Evolutionary conservation across 1,140 invertebrate genomes (phyloP), one percentile per base, ranked within the genome.

Genomic region (Asbolus verrucosus): DNA sequence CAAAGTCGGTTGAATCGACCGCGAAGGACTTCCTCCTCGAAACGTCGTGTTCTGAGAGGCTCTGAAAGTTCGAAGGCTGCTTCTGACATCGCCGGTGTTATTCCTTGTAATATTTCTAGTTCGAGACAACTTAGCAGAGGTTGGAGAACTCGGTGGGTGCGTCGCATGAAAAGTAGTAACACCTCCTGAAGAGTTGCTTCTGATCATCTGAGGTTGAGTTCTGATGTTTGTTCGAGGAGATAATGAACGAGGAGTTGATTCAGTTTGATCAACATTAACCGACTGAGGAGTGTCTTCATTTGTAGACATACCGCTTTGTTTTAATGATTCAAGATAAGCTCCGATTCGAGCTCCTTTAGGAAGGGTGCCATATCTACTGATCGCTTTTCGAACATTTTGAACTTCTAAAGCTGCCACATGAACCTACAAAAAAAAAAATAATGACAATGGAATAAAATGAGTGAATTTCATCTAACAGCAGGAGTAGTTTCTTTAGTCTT

Each of bases 271-370:
- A 71, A 78, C 43, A 70, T 78, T 65, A 76, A 78, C 62, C 71
- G 78, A 41, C 63, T 79, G 73, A 76, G 60, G 15, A 19, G 75
- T 73, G 30, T 86, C 86, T 31, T 88, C 87, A 63, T 84, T 83
- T 65, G 80, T 81, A 14, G 84, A 83, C 24, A 85, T 85, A n/a
- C 90, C 91, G 77, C 88, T 92, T 74, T 93, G 91, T 27, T 93
- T 86, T 67, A 98, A 82, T 0, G 95, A 98, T 78, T 98, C 96
- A 9, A 99, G 83, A 81, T 96, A 99, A 0, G 96, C 96, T 6
- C 96, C 96, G 73, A 98, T 98, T 24, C 96, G 87, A 8, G 95
- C 94, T 43, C 94, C 95, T 83, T 98, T 99, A 0, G 97, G 97
- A 67, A 96, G 79, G 6, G 97, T 98, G 2, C 97, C 97, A 80